These are phyloP conservation scores for Phortica magna DNA, from an alignment of 2,888 invertebrate genomes.

Conservation along the genomic window DNA sequence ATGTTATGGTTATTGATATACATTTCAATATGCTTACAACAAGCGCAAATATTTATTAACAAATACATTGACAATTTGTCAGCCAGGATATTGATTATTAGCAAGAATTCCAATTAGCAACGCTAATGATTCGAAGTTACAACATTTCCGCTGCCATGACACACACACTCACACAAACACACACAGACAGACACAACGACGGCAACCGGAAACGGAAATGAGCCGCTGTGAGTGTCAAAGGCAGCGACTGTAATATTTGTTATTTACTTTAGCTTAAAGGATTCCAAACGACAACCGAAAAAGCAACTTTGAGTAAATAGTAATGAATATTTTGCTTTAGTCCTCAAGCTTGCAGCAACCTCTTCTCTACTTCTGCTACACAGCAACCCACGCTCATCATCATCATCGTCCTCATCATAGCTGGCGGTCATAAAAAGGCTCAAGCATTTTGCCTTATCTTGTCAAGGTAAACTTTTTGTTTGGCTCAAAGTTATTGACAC, in stretches of 20 bases:
- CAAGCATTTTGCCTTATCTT: not conserved
- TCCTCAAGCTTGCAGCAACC: not conserved
- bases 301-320: not conserved
- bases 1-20: not conserved
- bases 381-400: not conserved
- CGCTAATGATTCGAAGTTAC: not conserved
- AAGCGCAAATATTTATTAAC: not conserved
- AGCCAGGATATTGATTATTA: constrained; percentile 21
- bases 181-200: not conserved
- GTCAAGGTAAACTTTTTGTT: not conserved
- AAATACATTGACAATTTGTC: not conserved
- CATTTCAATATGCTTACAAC: not conserved
- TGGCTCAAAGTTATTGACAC: not conserved
- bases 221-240: not conserved
- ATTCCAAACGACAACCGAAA: not conserved
- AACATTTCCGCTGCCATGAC: not conserved
- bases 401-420: not conserved
- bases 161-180: not conserved
- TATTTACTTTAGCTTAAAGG: constrained; percentile 15
- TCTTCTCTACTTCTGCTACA: too few relatives aligned
- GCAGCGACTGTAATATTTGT: not conserved
- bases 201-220: constrained; percentile 5
- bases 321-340: not conserved
- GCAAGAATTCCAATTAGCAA: constrained; percentile 10
- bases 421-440: not conserved